phyloP scores from a whole-genome alignment of 2,797 vertebrate genomes.

The Nasua narica region DNA sequence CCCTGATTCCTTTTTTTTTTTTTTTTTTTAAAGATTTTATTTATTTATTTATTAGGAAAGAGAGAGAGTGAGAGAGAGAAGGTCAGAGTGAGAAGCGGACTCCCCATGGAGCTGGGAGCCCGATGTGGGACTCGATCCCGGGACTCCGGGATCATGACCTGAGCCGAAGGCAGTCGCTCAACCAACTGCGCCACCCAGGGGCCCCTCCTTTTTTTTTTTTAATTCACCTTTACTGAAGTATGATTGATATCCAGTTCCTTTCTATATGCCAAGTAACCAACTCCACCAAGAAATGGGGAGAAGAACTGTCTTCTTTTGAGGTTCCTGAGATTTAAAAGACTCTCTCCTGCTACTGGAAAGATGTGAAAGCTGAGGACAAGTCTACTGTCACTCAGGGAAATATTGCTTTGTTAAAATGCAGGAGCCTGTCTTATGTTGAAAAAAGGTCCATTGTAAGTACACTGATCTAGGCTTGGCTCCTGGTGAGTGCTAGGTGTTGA shows the following conservation, averaged over 20 bases:
- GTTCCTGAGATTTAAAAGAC: slow-evolving; percentile 3
- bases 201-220: background rate
- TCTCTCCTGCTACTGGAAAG: background rate
- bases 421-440: background rate
- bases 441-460: background rate
- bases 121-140: too few species aligned
- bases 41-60: too few species aligned
- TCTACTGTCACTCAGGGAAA: background rate
- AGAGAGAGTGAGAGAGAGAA: too few species aligned
- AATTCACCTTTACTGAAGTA: background rate
- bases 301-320: background rate
- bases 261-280: background rate
- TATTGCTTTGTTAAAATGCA: background rate
- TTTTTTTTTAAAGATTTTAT: too few species aligned
- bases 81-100: too few species aligned
- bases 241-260: background rate
- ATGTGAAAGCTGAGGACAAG: background rate
- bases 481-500: background rate
- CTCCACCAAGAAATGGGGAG: background rate
- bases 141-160: too few species aligned
- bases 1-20: background rate
- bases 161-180: too few species aligned
- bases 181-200: too few species aligned
- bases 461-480: background rate
- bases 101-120: too few species aligned